phyloP scores from a whole-genome alignment of 2,113 vertebrate genomes.

The Callipepla californica region DNA sequence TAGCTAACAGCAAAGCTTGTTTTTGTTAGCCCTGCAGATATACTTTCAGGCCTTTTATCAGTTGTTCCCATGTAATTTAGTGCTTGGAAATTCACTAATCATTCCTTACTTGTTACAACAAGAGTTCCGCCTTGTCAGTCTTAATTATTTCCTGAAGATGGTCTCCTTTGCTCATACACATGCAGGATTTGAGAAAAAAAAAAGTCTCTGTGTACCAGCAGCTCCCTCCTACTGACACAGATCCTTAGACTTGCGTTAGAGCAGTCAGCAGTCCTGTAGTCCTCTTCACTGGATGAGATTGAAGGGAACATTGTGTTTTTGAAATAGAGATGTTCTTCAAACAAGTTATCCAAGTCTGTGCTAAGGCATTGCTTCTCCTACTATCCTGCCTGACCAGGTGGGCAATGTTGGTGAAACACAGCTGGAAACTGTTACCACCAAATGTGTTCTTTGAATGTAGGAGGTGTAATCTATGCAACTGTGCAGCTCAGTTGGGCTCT shows the following conservation, averaged over 20 bases:
- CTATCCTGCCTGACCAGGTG: background rate
- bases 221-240: background rate
- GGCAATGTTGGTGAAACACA: background rate
- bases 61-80: background rate
- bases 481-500: background rate
- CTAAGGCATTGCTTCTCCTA: background rate
- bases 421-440: background rate
- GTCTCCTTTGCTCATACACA: background rate
- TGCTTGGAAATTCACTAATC: background rate
- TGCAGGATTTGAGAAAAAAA: background rate
- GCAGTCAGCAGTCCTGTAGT: background rate
- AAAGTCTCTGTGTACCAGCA: background rate
- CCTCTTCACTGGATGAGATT: background rate
- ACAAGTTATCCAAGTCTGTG: background rate
- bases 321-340: slow-evolving; percentile 30
- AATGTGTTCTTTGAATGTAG: background rate
- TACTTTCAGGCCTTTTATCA: slow-evolving; percentile 33
- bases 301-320: slow-evolving; percentile 36
- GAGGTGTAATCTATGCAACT: background rate
- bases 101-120: background rate
- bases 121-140: background rate
- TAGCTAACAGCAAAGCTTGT: background rate
- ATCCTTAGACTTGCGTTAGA: background rate
- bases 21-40: background rate
- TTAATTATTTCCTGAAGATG: background rate